Conservation (phyloP, 2,797 vertebrate genomes). For the Smutsia temminckii region DNA sequence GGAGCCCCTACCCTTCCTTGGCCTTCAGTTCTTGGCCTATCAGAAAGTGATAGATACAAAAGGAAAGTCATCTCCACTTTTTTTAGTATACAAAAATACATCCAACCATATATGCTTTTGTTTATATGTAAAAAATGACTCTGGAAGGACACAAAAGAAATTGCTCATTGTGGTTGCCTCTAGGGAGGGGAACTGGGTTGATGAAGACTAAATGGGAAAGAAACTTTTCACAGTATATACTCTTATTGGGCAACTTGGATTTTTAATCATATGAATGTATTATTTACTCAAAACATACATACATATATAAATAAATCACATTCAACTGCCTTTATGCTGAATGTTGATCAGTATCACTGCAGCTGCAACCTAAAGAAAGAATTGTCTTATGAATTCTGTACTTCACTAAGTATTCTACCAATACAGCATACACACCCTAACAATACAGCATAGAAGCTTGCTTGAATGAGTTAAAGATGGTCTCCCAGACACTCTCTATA, state of each 20-base stretch:
- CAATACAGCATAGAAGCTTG: neutral
- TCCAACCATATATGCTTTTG: neutral
- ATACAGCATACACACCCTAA: neutral
- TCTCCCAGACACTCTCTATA: slow-evolving; percentile 7
- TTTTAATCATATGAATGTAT: neutral
- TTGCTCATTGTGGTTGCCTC: neutral
- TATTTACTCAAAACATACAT: neutral
- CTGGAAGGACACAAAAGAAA: slow-evolving; percentile 13
- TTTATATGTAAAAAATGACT: neutral
- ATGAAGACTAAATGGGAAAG: neutral
- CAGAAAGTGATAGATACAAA: neutral
- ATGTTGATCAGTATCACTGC: neutral
- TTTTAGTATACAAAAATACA: slow-evolving; percentile 5
- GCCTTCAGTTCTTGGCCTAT: neutral
- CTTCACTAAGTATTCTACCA: slow-evolving; percentile 19
- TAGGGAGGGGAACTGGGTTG: neutral
- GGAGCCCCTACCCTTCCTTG: neutral
- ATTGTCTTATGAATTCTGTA: neutral
- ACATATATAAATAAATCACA: neutral
- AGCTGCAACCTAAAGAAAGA: neutral
- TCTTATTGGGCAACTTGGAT: neutral
- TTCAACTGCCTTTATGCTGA: neutral
- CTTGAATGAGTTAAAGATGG: neutral
- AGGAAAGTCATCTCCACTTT: neutral
- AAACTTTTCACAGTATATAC: neutral